Evolutionary conservation across 2,113 vertebrate genomes (phyloP), one percentile per base, ranked within the genome.

Genomic region (Benitochromis conjunctus): DNA sequence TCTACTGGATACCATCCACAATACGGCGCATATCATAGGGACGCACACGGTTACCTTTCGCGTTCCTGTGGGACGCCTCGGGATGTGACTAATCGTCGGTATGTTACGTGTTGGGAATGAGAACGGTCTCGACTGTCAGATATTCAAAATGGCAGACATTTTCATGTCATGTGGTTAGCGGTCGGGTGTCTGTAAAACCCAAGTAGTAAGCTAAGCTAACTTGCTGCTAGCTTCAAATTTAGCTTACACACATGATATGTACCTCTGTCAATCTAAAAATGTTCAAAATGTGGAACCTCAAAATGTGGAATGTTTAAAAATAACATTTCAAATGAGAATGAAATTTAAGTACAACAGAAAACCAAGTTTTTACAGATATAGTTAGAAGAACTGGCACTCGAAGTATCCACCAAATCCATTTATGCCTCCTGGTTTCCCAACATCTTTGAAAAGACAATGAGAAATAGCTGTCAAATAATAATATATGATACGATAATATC

Each of bases 371-470:
- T 96, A 99, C 98, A 90, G 95, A 96, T 93, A 99, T 97, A 71
- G 97, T 97, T 16, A 97, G 83, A 83, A 97, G 95, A 84, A 98
- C 93, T 14, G 98, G 98, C 43, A 98, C 97, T 93, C 96, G 96
- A 64, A 99, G 97, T 83, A 99, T 97, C 98, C 98, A 99, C 97
- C 97, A 98, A 86, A 97, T 96, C 93, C 95, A 96, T 3, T 94
- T 91, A 3, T 96, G 96, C 79, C 83, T 80, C 21, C 97, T 98
- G 79, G 97, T 97, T 89, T 99, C 97, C 98, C 98, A 99, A 88
- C 98, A 99, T 80, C 98, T 95, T 60, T 55, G 36, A 7, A 9
- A 53, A 31, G 10, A 24, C 71, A 34, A 83, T 3, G 38, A 81
- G 5, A 81, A 14, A 19, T 2, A 0, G 9, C 11, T 38, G n/a